phyloP scores from a whole-genome alignment of 2,888 invertebrate genomes.

The Coelopa pilipes region DNA sequence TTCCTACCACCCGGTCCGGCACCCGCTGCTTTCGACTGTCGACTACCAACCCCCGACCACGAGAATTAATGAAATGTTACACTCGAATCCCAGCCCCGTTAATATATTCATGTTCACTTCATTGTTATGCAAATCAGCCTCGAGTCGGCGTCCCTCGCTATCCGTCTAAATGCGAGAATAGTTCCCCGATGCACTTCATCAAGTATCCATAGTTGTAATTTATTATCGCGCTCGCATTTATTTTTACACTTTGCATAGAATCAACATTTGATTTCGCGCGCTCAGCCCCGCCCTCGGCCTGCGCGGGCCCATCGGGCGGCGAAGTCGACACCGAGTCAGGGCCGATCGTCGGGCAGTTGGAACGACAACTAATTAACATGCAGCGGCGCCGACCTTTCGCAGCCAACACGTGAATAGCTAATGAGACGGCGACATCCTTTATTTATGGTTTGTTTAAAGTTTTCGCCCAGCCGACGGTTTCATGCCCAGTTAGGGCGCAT shows the following conservation, averaged over 20 bases:
- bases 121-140: constrained; percentile 44
- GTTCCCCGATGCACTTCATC: constrained; percentile 56
- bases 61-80: constrained; percentile 13
- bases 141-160: not conserved
- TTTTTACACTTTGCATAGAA: constrained; percentile 27
- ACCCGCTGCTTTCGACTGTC: not conserved
- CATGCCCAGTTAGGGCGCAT: constrained; percentile 61
- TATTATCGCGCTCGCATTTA: not conserved
- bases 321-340: not conserved
- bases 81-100: constrained; percentile 21
- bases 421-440: constrained; percentile 57
- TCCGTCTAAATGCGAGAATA: not conserved
- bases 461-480: constrained; percentile 58
- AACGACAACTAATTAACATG: constrained; percentile 55
- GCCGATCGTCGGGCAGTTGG: not conserved
- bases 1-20: not conserved
- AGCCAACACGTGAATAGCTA: constrained; percentile 59
- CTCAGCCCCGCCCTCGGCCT: constrained; percentile 8
- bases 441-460: constrained; percentile 55
- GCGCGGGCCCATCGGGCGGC: not conserved
- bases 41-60: constrained; percentile 14
- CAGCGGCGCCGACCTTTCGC: constrained; percentile 47
- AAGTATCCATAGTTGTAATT: constrained; percentile 47
- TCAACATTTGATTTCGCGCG: constrained; percentile 22
- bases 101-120: constrained; percentile 32